Conservation (phyloP, 2,888 invertebrate genomes). For the Hypsopygia costalis region DNA sequence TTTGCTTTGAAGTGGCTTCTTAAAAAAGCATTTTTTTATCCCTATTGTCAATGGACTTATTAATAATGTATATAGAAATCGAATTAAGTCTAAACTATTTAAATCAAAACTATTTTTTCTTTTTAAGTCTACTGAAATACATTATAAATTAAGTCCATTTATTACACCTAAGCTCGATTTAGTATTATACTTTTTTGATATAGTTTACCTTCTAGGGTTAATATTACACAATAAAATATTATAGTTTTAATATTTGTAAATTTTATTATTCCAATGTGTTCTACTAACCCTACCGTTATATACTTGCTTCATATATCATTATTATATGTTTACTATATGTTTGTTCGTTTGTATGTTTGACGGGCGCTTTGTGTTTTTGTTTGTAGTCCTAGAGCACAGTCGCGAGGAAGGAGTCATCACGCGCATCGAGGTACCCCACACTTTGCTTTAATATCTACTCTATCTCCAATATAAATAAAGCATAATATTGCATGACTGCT, state of each 20-base stretch:
- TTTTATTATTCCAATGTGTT: background rate
- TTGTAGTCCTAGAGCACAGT: constrained; percentile 81
- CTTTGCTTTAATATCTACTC: constrained; percentile 64
- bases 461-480: constrained; percentile 17
- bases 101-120: too few species aligned
- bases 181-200: too few species aligned
- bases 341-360: constrained; percentile 70
- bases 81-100: too few species aligned
- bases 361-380: constrained; percentile 76
- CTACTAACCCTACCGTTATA: constrained; percentile 10
- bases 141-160: too few species aligned
- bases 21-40: background rate
- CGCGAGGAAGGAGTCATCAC: constrained; percentile 81
- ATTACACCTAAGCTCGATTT: too few species aligned
- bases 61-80: too few species aligned
- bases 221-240: background rate
- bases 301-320: constrained; percentile 43
- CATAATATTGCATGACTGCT: constrained; percentile 19
- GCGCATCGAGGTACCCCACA: constrained; percentile 76
- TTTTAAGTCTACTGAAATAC: too few species aligned
- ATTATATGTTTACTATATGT: constrained; percentile 41
- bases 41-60: background rate
- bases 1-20: constrained; percentile 42
- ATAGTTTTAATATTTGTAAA: background rate
- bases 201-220: background rate